Base-by-base conservation (phyloP, 1,140 invertebrate genomes). In the Drosophila gunungcola region DNA sequence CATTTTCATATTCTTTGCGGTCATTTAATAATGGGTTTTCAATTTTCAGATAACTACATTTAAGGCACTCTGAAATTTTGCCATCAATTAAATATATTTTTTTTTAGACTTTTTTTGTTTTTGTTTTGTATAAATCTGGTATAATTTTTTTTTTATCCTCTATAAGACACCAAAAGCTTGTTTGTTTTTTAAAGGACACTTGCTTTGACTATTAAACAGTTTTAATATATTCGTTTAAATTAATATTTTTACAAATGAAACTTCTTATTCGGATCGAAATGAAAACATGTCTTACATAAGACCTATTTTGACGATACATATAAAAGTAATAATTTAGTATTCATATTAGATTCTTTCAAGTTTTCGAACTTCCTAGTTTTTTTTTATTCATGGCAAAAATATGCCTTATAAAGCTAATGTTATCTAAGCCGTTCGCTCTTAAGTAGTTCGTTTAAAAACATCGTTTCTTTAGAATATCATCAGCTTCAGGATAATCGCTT, bases 391-490 rank as follows among this genome's bases (percentile, higher is more conserved):
- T 38, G 36, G 11, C 36, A 9, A 38, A 38, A 38, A 11, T 9
- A 38, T 9, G 10, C 11, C 3, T 38, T 3, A 11, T 36, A 63
- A 41, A 64, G 12, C 34, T 41, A 43, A 27, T 39, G 1, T 16
- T 5, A 36, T 42, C n/a, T 41, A 21, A 11, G 48, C 5, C 3
- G 7, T 32, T 41, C 11, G 58, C 36, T 60, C 3, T 34, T 42
- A 42, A 21, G 11, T 60, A 63, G 16, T 25, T 60, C 27, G 36
- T 41, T 63, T 5, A 34, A 42, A 13, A 60, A 32, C 48, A 45
- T 39, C 4, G 4, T 36, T 49, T 0, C 25, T 54, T 56, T 69
- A 69, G 36, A 70, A 70, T 69, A 42, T 42, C 36, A 34, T 43
- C 13, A 41, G 10, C 38, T 34, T 27, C 27, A 38, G 45, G 32